phyloP scores from a whole-genome alignment of 2,888 invertebrate species.

The Ichneumon xanthorius region DNA sequence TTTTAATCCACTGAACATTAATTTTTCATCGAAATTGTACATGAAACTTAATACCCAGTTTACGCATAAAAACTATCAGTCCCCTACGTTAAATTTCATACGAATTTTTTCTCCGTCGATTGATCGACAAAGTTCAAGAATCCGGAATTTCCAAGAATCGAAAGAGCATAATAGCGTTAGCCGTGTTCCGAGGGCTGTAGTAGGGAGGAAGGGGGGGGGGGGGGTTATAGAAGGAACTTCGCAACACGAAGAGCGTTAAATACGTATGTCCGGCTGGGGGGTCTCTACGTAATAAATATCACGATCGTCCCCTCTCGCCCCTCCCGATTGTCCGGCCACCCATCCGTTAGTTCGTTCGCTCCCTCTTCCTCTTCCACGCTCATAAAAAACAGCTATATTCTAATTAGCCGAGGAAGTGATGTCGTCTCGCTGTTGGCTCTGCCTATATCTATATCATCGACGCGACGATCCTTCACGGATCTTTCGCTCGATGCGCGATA shows the following conservation, averaged over 20 bases:
- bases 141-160: not conserved
- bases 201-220: conserved; percentile 11
- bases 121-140: not conserved
- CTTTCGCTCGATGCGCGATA: not conserved
- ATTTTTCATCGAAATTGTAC: no score
- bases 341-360: conserved; percentile 78
- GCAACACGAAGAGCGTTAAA: conserved; percentile 80
- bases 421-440: conserved; percentile 70
- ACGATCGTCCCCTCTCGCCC: conserved; percentile 75
- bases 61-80: no score
- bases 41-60: no score
- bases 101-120: not conserved
- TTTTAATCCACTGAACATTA: no score
- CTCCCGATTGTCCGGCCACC: conserved; percentile 64
- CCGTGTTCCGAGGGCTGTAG: conserved; percentile 1
- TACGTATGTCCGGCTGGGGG: conserved; percentile 84
- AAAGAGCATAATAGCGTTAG: not conserved
- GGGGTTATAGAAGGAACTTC: conserved; percentile 61
- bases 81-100: no score
- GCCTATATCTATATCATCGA: conserved; percentile 57
- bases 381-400: conserved; percentile 85
- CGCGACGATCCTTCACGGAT: conserved; percentile 40
- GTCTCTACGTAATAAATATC: conserved; percentile 83
- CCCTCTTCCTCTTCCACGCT: conserved; percentile 85
- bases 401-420: conserved; percentile 82